Conservation (phyloP, 2,113 vertebrate species). For the Ciconia boyciana region DNA sequence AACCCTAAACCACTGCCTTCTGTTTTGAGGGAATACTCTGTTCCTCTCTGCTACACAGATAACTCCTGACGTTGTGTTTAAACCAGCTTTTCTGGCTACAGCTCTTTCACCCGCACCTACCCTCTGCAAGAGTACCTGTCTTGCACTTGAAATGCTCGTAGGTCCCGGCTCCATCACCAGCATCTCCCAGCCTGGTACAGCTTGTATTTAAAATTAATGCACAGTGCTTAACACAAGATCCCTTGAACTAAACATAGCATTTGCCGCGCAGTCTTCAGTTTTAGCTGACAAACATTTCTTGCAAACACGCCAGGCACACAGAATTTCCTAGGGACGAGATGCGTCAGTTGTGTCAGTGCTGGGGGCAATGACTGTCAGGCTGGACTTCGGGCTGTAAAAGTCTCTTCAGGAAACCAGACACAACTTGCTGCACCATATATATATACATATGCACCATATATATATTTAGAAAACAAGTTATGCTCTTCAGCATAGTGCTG, state of each 20-base stretch:
- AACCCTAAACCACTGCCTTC: neutral
- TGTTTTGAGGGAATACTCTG: accelerated
- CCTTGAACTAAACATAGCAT: neutral
- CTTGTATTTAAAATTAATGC: neutral
- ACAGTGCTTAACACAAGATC: neutral
- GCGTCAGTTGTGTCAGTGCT: accelerated
- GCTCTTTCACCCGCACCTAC: neutral
- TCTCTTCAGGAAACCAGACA: neutral
- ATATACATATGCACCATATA: accelerated
- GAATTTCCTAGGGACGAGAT: neutral
- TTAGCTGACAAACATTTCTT: neutral
- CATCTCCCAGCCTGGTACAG: neutral
- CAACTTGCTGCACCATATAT: neutral
- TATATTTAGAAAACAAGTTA: neutral
- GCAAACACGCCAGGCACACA: neutral
- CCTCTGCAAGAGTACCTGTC: neutral
- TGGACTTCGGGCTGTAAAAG: neutral
- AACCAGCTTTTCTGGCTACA: neutral
- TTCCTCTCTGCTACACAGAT: neutral
- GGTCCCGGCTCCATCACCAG: neutral
- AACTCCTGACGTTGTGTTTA: accelerated
- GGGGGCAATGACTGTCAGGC: neutral
- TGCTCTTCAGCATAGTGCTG: neutral
- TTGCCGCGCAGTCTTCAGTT: neutral
- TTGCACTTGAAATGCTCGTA: neutral